Conservation (phyloP, 2,888 invertebrate species). For the Platerodrilus igneus region DNA sequence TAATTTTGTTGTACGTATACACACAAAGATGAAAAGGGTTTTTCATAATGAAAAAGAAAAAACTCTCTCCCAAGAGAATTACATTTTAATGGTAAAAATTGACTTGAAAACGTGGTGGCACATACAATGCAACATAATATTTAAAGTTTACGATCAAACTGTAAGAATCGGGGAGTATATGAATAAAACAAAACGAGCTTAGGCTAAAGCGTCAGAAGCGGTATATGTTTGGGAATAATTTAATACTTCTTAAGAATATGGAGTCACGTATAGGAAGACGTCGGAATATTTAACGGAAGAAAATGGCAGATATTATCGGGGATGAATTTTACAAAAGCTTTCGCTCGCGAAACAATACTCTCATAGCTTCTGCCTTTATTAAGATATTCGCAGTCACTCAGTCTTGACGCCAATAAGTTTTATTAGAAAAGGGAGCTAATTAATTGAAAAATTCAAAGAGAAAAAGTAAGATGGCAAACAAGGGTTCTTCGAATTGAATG, state of each 20-base stretch:
- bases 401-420: slow-evolving; percentile 14
- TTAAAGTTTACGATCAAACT: slow-evolving; percentile 39
- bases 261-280: slow-evolving; percentile 42
- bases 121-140: slow-evolving; percentile 24
- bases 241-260: slow-evolving; percentile 44
- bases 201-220: slow-evolving; percentile 38
- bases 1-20: slow-evolving; percentile 28
- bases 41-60: slow-evolving; percentile 9
- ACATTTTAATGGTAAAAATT: too few relatives aligned
- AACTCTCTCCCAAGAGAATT: too few relatives aligned
- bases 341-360: slow-evolving; percentile 16
- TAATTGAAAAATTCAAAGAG: slow-evolving; percentile 29
- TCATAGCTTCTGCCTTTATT: slow-evolving; percentile 14
- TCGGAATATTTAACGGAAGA: slow-evolving; percentile 40
- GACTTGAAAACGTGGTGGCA: too few relatives aligned
- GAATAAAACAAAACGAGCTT: slow-evolving; percentile 47
- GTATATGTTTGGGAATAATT: slow-evolving; percentile 42
- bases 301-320: slow-evolving; percentile 25
- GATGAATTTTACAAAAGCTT: slow-evolving; percentile 22
- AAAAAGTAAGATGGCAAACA: slow-evolving; percentile 25
- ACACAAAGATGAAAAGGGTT: slow-evolving; percentile 17
- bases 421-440: slow-evolving; percentile 24
- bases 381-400: slow-evolving; percentile 14
- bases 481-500: slow-evolving; percentile 22
- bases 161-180: slow-evolving; percentile 43